Evolutionary conservation across 1,140 invertebrate species (phyloP), one percentile per base, ranked within the genome.

Genomic region (Vanessa tameamea): DNA sequence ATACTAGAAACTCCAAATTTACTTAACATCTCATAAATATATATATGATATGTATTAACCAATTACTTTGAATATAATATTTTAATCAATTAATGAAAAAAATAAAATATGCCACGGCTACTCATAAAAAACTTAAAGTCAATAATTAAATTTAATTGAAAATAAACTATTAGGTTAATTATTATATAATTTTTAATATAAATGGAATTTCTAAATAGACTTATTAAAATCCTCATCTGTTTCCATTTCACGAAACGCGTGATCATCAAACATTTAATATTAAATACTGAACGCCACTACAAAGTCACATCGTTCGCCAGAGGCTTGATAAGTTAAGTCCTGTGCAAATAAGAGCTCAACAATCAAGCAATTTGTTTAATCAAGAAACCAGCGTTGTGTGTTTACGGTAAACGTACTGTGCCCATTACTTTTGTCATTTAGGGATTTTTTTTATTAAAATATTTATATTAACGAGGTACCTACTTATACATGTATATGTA

Each of bases 331-430:
- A 80, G 79, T 78, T 79, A 82, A 79, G 71, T 65, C 69, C 71
- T 72, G 76, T 71, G 78, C 79, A 86, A 88, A 88, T 81, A 87
- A 80, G 72, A 72, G 73, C 76, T 78, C 57, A 51, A 75, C 77
- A 85, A 87, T 83, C 84, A 82, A 77, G 83, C 80, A 87, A 85
- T 81, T 80, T 85, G 85, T 87, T 73, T 83, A 86, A 84, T 82
- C 82, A 85, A 76, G 77, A 70, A 76, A 69, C 71, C 65, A 51
- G 37, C 16, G 73, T 61, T 50, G 47, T 15, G 47, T 73, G 51
- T 67, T 57, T 67, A 66, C 55, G 20, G 37, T 72, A 55, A 20
- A 16, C 15, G 63, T 48, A 15, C 31, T 48, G 51, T 37, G n/a
- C 51, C 26, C 14, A 69, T 23, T 31, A 57, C 20, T 67, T 50